Base-by-base conservation (phyloP, 2,113 vertebrate species). In the Heteronetta atricapilla region DNA sequence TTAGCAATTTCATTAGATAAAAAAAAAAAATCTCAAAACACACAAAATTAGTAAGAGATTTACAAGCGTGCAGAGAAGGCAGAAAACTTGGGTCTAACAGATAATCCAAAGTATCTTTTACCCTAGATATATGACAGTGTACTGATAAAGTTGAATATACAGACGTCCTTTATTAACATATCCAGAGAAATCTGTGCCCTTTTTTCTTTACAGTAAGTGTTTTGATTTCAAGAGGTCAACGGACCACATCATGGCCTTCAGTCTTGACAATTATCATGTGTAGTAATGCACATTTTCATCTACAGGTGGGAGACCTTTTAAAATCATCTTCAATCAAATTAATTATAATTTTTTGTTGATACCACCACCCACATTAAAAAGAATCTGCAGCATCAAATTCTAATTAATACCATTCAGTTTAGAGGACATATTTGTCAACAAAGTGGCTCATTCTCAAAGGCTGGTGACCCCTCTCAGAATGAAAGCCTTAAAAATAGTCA, bases 291-390 rank as follows among this genome's bases (percentile, higher is more conserved):
- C 93, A 94, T 94, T 97, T 97, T 97, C 94, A 97, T 97, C 97
- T 95, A 96, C 96, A 98, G 97, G 97, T 97, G 95, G 94, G 93
- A 96, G 96, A 97, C 95, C 97, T 97, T 98, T 97, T 73, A 59
- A 96, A 97, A 95, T 95, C 90, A 96, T 81, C 90, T 96, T 96
- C 96, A 96, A 95, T 97, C 95, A 97, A 93, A 97, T 92, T 96
- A 89, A 69, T 91, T 80, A 94, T 94, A 95, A 94, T 34, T 90
- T 93, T 95, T 80, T 79, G 63, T 84, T 94, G 89, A 77, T 95
- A 95, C 62, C 72, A 76, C 86, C 89, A 88, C 88, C 94, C 94
- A 96, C 94, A 94, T 95, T 94, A 94, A 95, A 90, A 97, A 94
- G 72, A 68, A 40, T 95, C 68, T 80, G 70, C 63, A 87, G 73